Evolutionary conservation across 2,113 vertebrate genomes (phyloP).

Genomic region (Orientallactaga bullata): DNA sequence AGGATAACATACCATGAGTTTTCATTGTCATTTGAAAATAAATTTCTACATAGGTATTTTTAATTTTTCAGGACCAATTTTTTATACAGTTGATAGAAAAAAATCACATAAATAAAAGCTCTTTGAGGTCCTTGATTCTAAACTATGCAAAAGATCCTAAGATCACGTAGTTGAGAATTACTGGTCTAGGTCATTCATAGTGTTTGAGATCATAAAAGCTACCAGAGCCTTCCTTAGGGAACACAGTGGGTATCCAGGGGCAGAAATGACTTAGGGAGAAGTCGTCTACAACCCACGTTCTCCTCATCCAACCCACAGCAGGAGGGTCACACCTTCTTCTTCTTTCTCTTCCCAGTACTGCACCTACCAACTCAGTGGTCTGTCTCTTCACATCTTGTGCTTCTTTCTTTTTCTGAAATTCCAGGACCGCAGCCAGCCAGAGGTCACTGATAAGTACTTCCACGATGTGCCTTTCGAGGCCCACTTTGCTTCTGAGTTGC

Average conservation of each 20-base stretch:
- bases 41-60: not conserved
- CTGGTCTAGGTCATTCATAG: not conserved
- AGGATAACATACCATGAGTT: not conserved
- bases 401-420: not conserved
- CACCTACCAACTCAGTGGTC: not conserved
- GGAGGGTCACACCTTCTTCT: too few species aligned
- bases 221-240: not conserved
- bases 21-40: slow-evolving; percentile 34
- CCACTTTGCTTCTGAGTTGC: slow-evolving; percentile 92
- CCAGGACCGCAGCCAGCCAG: slow-evolving; percentile 96
- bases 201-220: not conserved
- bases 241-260: not conserved
- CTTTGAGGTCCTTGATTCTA: not conserved
- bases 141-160: not conserved
- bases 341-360: too few species aligned
- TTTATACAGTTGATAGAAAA: not conserved
- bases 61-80: not conserved
- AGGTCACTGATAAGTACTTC: slow-evolving; percentile 94
- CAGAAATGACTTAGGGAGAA: too few species aligned
- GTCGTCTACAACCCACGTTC: fast-evolving
- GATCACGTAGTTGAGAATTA: not conserved
- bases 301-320: not conserved
- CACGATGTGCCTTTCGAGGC: slow-evolving; percentile 98
- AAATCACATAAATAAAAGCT: slow-evolving; percentile 17
- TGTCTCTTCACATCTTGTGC: too few species aligned